phyloP scores from a whole-genome alignment of 1,140 invertebrate species.

The Drosophila littoralis region DNA sequence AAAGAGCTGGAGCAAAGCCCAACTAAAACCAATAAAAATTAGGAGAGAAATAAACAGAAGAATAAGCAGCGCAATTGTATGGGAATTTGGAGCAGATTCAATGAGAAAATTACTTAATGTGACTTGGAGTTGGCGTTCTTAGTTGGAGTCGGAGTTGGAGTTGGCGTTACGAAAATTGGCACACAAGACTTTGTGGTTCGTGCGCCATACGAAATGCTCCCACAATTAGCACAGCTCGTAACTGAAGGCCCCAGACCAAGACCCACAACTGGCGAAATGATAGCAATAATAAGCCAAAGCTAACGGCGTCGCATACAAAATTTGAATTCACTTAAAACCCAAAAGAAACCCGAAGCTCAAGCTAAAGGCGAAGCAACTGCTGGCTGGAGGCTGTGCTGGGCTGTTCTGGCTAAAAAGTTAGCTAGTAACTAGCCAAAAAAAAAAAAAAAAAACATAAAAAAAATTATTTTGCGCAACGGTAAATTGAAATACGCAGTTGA shows the following conservation, averaged over 20 bases:
- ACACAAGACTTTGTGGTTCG: slow-evolving; percentile 45
- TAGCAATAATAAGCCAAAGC: slow-evolving; percentile 46
- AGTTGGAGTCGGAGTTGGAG: slow-evolving; percentile 13
- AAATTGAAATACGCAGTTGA: slow-evolving; percentile 78
- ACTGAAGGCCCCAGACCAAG: slow-evolving; percentile 12
- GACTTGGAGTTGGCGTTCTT: slow-evolving; percentile 13
- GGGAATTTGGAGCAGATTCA: slow-evolving; percentile 76
- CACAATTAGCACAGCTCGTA: slow-evolving; percentile 61
- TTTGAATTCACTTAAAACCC: slow-evolving; percentile 48
- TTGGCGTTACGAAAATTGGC: slow-evolving; percentile 47
- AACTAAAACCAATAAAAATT: slow-evolving; percentile 63
- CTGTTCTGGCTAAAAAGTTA: slow-evolving; percentile 12
- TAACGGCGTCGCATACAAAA: slow-evolving; percentile 66
- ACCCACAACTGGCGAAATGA: slow-evolving; percentile 10
- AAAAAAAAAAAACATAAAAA: slow-evolving; percentile 14
- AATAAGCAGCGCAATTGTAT: slow-evolving; percentile 64
- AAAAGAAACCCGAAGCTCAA: background rate
- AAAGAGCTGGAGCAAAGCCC: background rate
- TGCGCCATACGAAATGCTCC: slow-evolving; percentile 45
- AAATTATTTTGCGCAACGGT: slow-evolving; percentile 56
- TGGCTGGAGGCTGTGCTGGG: slow-evolving; percentile 16
- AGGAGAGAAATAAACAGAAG: slow-evolving; percentile 29
- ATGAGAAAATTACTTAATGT: slow-evolving; percentile 79
- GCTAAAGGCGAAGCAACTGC: background rate
- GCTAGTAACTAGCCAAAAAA: slow-evolving; percentile 32